phyloP scores from a whole-genome alignment of 2,888 invertebrate species.

The Spisula subtruncata region DNA sequence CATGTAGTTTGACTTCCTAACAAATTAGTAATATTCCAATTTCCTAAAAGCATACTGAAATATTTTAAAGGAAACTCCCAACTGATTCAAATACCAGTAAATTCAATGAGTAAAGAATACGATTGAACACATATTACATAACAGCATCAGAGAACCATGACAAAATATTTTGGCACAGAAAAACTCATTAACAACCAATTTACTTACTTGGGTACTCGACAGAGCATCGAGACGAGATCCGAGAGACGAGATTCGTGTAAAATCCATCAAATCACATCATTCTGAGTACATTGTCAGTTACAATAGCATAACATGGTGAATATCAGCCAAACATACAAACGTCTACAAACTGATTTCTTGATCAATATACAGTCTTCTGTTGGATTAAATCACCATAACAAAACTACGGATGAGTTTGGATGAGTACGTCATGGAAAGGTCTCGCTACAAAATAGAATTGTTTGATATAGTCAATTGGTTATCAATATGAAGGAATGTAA shows the following conservation, averaged over 20 bases:
- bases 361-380: constrained; percentile 5
- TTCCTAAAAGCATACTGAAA: background rate
- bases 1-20: too few relatives aligned
- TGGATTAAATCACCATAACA: background rate
- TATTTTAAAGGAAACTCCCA: background rate
- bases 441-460: background rate
- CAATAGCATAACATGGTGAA: background rate
- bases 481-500: background rate
- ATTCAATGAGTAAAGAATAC: background rate
- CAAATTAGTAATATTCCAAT: too few relatives aligned
- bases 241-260: background rate
- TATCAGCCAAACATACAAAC: background rate
- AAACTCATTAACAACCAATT: background rate
- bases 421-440: background rate
- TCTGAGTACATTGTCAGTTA: background rate
- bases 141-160: background rate
- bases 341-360: constrained; percentile 1
- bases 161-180: constrained; percentile 13
- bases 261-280: background rate
- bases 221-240: too few relatives aligned
- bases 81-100: background rate
- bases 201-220: constrained; percentile 6
- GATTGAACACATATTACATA: background rate
- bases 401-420: background rate
- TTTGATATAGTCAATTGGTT: background rate